A percentile compares a stretch with the other conserved stretches of the same genome.
Conservation (phyloP, 2,888 invertebrate species). For the Tinea pellionella region DNA sequence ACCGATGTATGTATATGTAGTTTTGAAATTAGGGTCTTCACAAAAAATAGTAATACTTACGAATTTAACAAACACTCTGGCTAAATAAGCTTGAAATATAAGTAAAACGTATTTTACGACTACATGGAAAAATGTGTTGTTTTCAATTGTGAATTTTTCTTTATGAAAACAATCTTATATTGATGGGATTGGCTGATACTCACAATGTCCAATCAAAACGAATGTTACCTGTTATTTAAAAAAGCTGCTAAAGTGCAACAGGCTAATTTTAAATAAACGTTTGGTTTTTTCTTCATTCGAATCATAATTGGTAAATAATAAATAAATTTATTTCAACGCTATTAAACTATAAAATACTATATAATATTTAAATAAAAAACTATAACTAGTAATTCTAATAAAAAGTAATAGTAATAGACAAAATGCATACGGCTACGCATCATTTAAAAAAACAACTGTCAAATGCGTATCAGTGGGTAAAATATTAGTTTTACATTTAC, state of each 20-base stretch:
- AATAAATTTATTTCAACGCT: too few relatives aligned
- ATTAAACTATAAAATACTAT: too few relatives aligned
- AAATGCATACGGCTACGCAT: too few relatives aligned
- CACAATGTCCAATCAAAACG: slow-evolving; percentile 13
- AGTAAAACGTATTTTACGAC: too few relatives aligned
- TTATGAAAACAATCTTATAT: neutral
- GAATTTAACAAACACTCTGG: slow-evolving; percentile 66
- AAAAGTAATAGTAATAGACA: too few relatives aligned
- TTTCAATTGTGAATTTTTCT: neutral
- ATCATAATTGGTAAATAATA: too few relatives aligned
- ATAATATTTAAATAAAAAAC: too few relatives aligned
- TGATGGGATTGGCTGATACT: neutral
- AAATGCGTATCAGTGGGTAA: neutral
- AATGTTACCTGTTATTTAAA: neutral
- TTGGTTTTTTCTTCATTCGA: neutral
- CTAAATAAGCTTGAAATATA: slow-evolving; percentile 66
- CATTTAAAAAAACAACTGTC: too few relatives aligned
- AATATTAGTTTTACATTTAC: too few relatives aligned
- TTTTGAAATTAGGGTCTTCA: slow-evolving; percentile 9
- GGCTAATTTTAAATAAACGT: neutral
- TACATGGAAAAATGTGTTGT: too few relatives aligned
- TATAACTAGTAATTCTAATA: too few relatives aligned
- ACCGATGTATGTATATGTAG: neutral
- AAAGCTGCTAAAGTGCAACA: neutral
- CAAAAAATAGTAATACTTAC: slow-evolving; percentile 34